Evolutionary conservation across 1,140 invertebrate genomes (phyloP), one percentile per base, ranked within the genome.

Genomic region (Chironomus striatipennis): DNA sequence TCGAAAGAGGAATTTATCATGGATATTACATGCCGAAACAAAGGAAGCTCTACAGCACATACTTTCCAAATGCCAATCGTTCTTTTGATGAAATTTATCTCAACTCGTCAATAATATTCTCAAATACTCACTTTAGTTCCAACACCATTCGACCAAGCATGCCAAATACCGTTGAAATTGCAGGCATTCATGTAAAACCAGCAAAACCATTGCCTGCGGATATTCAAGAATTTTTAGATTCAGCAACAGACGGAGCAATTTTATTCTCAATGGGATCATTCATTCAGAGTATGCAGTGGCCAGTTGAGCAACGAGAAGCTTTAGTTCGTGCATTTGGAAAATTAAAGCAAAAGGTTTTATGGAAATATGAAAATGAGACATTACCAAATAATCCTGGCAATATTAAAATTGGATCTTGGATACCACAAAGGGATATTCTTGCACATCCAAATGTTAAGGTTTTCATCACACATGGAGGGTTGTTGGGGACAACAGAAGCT

Each of bases 391-490:
- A 82, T 18, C 82, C 85, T 0, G 73, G 79, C 7, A 88, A 88
- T 78, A 82, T 88, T 9, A 82, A 85, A 75, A 81, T 85, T 42
- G 80, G 84, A 1, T 85, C 85, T 75, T 90, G 89, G 88, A 77
- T 89, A 20, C 88, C 88, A 0, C 89, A 91, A 77, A 83, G 83
- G 73, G 85, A 87, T 76, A 79, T 89, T 75, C 79, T 89, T 74
- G 89, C 83, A 74, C 89, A 92, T 80, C 84, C 85, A 4, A 89
- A 90, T 75, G 83, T 89, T 0, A 83, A 87, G 43, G 84, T 87
- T 8, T 91, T 89, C 77, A 81, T 91, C 12, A 86, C 86, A 1
- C 90, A 92, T 77, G 89, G 88, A 0, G 90, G 90, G 18, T 82
- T 89, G 7, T 81, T 90, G 42, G 89, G 90, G 7, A 81, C 87